Conservation (phyloP, 1,140 invertebrate genomes). For the Ceratosolen solmsi region DNA sequence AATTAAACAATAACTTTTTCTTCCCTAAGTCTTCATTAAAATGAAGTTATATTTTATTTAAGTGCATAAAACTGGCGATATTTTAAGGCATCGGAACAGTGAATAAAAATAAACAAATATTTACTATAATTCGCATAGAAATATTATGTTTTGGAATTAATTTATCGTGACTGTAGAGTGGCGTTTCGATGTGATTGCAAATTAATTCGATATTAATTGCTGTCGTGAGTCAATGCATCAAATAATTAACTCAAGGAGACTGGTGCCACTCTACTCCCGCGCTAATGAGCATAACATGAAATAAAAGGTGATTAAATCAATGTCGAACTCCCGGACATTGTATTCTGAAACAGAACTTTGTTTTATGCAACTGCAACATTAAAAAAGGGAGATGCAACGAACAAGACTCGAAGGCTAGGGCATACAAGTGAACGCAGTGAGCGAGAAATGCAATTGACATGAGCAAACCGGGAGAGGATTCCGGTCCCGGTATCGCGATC, state of each 20-base stretch:
- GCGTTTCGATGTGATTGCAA: no score
- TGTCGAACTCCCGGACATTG: slow-evolving; percentile 15
- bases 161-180: no score
- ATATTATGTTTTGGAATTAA: no score
- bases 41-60: no score
- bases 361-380: background rate
- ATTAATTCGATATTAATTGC: background rate
- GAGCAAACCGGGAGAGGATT: background rate
- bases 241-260: slow-evolving; percentile 13
- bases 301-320: slow-evolving; percentile 41
- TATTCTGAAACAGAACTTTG: slow-evolving; percentile 32
- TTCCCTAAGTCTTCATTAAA: no score
- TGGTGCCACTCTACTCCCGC: background rate
- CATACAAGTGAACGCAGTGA: background rate
- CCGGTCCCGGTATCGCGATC: background rate
- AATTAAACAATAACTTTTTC: no score
- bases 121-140: no score
- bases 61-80: no score
- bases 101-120: no score
- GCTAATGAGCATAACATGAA: slow-evolving; percentile 34
- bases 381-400: slow-evolving; percentile 1
- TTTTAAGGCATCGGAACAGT: no score
- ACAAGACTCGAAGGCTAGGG: background rate
- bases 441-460: background rate
- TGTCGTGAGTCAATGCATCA: background rate